A percentile compares a stretch with the other conserved stretches of the same genome.
phyloP scores from a whole-genome alignment of 1,140 invertebrate species.

The Camponotus vicinus region DNA sequence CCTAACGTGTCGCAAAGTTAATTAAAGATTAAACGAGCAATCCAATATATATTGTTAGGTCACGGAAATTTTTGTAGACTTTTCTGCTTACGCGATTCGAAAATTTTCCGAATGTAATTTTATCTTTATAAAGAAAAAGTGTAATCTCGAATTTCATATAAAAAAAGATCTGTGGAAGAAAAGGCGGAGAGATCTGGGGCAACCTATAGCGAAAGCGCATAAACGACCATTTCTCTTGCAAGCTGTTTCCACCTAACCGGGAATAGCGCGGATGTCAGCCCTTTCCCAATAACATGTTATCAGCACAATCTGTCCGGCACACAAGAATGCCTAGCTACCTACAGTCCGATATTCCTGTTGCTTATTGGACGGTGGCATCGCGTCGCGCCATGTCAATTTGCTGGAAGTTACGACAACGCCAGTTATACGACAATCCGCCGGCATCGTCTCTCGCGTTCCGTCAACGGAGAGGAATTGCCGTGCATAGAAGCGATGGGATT shows the following conservation, averaged over 20 bases:
- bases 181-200: not conserved
- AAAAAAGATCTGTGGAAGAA: not conserved
- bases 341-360: not conserved
- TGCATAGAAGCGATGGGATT: constrained; percentile 10
- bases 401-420: constrained; percentile 66
- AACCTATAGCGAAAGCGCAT: constrained; percentile 9
- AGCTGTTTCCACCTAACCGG: not conserved
- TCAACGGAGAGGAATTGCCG: constrained; percentile 34
- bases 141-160: not conserved
- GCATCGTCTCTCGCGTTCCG: constrained; percentile 36
- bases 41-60: not conserved
- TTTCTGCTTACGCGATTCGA: not conserved
- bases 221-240: constrained; percentile 29
- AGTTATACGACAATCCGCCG: constrained; percentile 30
- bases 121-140: not conserved
- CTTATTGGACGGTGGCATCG: constrained; percentile 24
- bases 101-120: not conserved
- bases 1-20: not conserved
- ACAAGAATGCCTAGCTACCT: constrained; percentile 19
- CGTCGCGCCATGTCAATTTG: constrained; percentile 59
- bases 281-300: constrained; percentile 60
- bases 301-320: constrained; percentile 44
- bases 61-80: not conserved
- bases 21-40: constrained; percentile 13
- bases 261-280: not conserved